These are phyloP conservation scores for Cynodonichthys magdalenae DNA, from an alignment of 2,797 vertebrate genomes.

Conservation along the genomic window DNA sequence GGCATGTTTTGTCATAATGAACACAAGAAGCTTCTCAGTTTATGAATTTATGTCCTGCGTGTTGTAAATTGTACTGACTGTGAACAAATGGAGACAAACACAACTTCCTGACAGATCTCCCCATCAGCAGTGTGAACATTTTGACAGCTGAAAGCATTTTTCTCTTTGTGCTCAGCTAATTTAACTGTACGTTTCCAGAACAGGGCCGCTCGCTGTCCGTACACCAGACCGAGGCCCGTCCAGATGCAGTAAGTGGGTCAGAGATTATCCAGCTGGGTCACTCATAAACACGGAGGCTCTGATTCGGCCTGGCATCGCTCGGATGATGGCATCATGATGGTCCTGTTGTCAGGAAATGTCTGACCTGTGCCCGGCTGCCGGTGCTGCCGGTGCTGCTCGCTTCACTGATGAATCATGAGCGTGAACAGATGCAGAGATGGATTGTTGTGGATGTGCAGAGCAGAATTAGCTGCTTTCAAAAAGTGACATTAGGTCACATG, in stretches of 20 bases:
- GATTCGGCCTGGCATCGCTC: conserved; percentile 52
- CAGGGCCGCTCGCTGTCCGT: conserved; percentile 9
- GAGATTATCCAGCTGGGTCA: conserved; percentile 67
- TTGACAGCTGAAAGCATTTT: conserved; percentile 51
- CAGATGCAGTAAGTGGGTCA: conserved; percentile 70
- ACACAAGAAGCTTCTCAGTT: too few species aligned
- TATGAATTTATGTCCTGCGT: too few species aligned
- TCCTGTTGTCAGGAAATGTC: conserved; percentile 36
- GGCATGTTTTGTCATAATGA: too few species aligned
- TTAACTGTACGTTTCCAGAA: conserved; percentile 26
- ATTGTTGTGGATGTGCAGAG: background rate
- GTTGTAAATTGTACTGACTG: too few species aligned
- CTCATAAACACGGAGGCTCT: conserved; percentile 46
- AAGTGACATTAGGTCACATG: too few species aligned
- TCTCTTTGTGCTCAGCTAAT: conserved; percentile 58
- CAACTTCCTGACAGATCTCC: conserved; percentile 22
- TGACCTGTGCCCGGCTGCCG: conserved; percentile 28
- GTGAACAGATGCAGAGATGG: background rate
- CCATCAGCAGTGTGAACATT: conserved; percentile 10
- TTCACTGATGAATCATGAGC: conserved; percentile 7
- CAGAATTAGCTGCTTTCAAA: background rate
- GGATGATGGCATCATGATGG: conserved; percentile 36
- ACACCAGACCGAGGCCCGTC: conserved; percentile 42
- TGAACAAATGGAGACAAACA: background rate
- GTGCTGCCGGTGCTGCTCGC: conserved; percentile 7